Percentiles rank a stretch among this genome's conserved stretches.
phyloP scores from a whole-genome alignment of 2,113 vertebrate species.

The Alouatta palliata region DNA sequence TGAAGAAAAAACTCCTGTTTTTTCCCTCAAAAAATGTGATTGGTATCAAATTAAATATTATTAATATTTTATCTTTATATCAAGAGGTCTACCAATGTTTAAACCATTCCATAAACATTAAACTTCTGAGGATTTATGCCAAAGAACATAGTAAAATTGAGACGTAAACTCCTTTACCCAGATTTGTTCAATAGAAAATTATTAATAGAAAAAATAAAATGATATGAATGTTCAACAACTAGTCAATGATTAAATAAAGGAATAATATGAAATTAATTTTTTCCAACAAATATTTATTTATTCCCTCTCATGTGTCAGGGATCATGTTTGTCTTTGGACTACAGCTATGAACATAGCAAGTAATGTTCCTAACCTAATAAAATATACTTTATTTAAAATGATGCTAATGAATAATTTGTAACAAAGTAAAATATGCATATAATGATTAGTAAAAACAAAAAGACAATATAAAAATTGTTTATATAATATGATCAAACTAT shows the following conservation, averaged over 20 bases:
- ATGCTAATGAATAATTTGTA: background rate
- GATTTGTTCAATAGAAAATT: background rate
- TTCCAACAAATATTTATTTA: background rate
- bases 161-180: background rate
- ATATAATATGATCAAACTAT: background rate
- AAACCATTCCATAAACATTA: background rate
- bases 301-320: background rate
- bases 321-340: background rate
- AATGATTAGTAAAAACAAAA: background rate
- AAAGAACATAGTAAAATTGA: background rate
- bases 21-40: no score
- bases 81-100: background rate
- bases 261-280: background rate
- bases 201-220: slow-evolving; percentile 32
- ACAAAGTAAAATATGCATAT: background rate
- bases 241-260: background rate
- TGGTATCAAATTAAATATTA: background rate
- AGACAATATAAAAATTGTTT: background rate
- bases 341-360: background rate
- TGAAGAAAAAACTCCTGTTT: background rate
- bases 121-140: background rate
- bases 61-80: background rate
- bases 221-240: background rate
- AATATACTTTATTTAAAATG: background rate
- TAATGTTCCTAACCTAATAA: background rate